These are phyloP conservation scores for Holotrichia oblita DNA, from an alignment of 1,140 invertebrate genomes.

Conservation along the genomic window DNA sequence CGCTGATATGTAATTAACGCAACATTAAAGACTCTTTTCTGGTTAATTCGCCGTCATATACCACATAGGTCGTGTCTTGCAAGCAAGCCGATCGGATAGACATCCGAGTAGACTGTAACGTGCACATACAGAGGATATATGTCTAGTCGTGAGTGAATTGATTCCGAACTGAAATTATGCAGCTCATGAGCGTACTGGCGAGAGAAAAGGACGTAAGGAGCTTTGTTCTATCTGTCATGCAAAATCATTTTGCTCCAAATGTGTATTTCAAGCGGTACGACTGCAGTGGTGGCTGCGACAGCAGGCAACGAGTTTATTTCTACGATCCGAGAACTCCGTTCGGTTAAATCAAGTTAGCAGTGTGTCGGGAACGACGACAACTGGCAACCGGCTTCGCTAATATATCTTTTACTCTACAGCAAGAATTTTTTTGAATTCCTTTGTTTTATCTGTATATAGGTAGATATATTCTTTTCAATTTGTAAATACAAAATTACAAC, in stretches of 20 bases:
- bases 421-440: neutral
- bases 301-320: constrained; percentile 28
- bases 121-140: constrained; percentile 14
- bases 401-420: neutral
- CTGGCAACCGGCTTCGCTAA: neutral
- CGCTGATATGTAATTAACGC: constrained; percentile 25
- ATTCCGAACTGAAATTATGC: constrained; percentile 22
- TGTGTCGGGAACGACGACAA: neutral
- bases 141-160: constrained; percentile 30
- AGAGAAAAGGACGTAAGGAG: neutral
- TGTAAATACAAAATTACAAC: neutral
- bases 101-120: neutral
- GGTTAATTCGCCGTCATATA: constrained; percentile 14
- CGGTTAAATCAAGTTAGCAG: constrained; percentile 15
- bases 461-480: neutral
- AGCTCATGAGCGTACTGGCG: neutral
- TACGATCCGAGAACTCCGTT: neutral
- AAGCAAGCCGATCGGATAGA: neutral
- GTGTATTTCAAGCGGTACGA: constrained; percentile 29
- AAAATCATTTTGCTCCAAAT: constrained; percentile 30
- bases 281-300: neutral
- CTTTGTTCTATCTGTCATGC: constrained; percentile 35
- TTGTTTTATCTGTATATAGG: neutral
- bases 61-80: constrained; percentile 2
- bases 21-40: constrained; percentile 17